Evolutionary conservation across 2,888 invertebrate genomes (phyloP).

Genomic region (Pseudoips prasinana): DNA sequence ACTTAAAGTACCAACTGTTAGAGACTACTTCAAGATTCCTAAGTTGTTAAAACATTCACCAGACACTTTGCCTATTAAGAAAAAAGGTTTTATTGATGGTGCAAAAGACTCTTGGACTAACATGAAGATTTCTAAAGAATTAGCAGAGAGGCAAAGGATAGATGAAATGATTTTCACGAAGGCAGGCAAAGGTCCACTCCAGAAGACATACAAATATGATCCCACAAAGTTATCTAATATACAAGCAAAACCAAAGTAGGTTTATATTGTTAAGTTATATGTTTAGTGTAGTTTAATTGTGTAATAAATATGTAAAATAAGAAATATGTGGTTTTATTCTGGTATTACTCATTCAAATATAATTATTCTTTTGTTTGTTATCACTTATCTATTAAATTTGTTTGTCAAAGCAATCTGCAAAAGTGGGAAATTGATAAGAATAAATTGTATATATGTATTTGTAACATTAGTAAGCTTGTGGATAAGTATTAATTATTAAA

Average conservation of each 20-base stretch:
- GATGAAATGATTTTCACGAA: slow-evolving; percentile 91
- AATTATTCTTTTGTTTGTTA: too few species aligned
- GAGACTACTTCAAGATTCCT: slow-evolving; percentile 89
- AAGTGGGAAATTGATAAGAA: too few species aligned
- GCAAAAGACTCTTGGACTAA: slow-evolving; percentile 92
- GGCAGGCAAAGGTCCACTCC: slow-evolving; percentile 93
- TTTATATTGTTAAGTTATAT: slow-evolving; percentile 31
- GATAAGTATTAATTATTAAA: too few species aligned
- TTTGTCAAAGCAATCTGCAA: too few species aligned
- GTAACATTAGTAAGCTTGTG: too few species aligned
- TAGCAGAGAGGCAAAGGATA: slow-evolving; percentile 88
- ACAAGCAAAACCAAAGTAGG: slow-evolving; percentile 81
- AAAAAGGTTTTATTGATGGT: slow-evolving; percentile 90
- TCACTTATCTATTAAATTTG: too few species aligned
- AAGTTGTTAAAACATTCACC: slow-evolving; percentile 79
- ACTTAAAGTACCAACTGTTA: slow-evolving; percentile 87
- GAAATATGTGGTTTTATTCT: slow-evolving; percentile 4
- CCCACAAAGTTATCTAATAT: slow-evolving; percentile 84
- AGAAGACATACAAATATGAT: slow-evolving; percentile 93
- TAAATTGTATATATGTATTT: too few species aligned
- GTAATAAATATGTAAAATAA: slow-evolving; percentile 40
- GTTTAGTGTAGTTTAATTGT: slow-evolving; percentile 44
- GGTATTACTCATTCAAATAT: too few species aligned
- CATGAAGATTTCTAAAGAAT: slow-evolving; percentile 88
- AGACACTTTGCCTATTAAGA: slow-evolving; percentile 83